These are phyloP conservation scores for Bursaphelenchus okinawaensis DNA, from an alignment of 2,888 invertebrate species.

Conservation along the genomic window DNA sequence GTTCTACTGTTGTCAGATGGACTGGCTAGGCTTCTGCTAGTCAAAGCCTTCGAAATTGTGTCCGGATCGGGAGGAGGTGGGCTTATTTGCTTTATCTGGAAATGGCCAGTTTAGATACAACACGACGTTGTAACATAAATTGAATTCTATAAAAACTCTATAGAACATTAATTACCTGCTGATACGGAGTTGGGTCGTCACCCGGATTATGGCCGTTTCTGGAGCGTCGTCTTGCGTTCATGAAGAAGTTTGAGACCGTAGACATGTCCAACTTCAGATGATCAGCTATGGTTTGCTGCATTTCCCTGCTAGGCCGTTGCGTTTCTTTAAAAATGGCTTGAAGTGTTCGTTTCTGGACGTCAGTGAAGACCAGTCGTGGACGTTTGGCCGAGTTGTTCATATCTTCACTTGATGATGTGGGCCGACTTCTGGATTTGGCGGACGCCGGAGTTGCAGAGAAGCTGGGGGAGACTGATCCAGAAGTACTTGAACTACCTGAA, in stretches of 20 bases:
- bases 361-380: constrained; percentile 98
- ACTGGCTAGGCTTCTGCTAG: too few species aligned
- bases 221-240: constrained; percentile 37
- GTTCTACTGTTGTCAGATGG: too few species aligned
- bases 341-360: constrained; percentile 94
- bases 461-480: constrained; percentile 21
- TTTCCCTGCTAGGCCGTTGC: constrained; percentile 42
- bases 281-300: constrained; percentile 48
- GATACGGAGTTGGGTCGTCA: constrained; percentile 37
- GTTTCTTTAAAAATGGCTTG: constrained; percentile 51
- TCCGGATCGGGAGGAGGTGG: too few species aligned
- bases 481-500: constrained; percentile 18
- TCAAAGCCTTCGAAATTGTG: too few species aligned
- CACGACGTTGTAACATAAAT: too few species aligned
- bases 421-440: constrained; percentile 50
- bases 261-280: constrained; percentile 44
- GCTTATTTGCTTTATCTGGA: neutral
- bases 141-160: too few species aligned
- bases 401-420: constrained; percentile 14
- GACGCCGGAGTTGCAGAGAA: constrained; percentile 40
- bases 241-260: constrained; percentile 47
- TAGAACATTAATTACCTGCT: constrained; percentile 23
- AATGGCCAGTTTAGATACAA: neutral
- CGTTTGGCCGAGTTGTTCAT: constrained; percentile 24
- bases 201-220: constrained; percentile 25